Evolutionary conservation across 2,113 vertebrate genomes (phyloP).

Genomic region (Ivindomyrus marchei): DNA sequence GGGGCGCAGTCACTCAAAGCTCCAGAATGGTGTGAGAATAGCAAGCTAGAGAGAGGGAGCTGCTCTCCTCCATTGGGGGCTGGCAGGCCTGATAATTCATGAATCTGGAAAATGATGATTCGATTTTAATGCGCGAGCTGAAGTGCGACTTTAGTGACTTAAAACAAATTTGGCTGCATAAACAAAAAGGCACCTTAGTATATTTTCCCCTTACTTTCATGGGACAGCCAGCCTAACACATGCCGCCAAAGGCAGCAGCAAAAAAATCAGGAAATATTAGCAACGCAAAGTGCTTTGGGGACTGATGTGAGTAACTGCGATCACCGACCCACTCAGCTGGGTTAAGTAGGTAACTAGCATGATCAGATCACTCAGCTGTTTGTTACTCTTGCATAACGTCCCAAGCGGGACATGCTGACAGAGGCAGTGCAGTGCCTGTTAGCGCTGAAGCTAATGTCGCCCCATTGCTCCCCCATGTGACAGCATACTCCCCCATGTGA

Average conservation of each 20-base stretch:
- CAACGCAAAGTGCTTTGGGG: background rate
- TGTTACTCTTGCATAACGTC: background rate
- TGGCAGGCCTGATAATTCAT: background rate
- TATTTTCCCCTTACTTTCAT: background rate
- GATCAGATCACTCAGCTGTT: background rate
- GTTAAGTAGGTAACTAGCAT: background rate
- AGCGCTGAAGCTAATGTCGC: background rate
- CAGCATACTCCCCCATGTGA: too few species aligned
- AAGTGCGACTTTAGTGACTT: background rate
- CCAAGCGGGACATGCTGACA: background rate
- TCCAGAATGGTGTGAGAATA: background rate
- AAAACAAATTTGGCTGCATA: background rate
- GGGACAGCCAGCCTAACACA: background rate
- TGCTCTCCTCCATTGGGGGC: background rate
- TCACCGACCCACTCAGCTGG: background rate
- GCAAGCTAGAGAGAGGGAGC: background rate
- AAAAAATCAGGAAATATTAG: background rate
- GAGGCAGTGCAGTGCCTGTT: background rate
- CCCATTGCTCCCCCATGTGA: background rate
- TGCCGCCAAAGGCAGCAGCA: background rate
- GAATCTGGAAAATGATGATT: background rate
- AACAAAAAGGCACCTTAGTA: background rate
- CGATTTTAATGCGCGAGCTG: background rate
- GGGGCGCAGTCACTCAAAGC: background rate
- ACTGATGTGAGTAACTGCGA: background rate